Evolutionary conservation across 2,797 vertebrate genomes (phyloP), one percentile per base, ranked within the genome.

Genomic region (Gorsachius magnificus): DNA sequence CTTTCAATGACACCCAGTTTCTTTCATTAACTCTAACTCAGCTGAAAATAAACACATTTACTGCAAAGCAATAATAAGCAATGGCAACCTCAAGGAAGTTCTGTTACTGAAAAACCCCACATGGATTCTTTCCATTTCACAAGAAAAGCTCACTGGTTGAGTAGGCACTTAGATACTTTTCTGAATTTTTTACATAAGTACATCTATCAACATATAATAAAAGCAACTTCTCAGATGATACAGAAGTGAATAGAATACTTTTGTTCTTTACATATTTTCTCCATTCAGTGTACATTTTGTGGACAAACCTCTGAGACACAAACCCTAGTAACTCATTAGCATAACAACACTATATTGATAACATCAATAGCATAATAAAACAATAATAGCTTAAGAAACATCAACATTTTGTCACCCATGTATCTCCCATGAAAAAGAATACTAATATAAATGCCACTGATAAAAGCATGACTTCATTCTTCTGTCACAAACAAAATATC

Each of bases 321-420:
- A 86, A 41, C 16, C 6, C 64, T 66, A 5, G 8, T n/a, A 53
- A 76, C 16, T 68, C 54, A 69, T 90, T 84, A 90, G 61, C 69
- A 69, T 79, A 81, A 88, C 72, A 86, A 51, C 17, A 69, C 66
- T 33, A 31, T 63, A 56, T 54, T 87, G 66, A 76, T 60, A 66
- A 89, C 81, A 95, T 74, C 81, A 74, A 9, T 38, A 29, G 33
- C 35, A 91, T 29, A 57, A 76, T 68, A 70, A 95, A 92, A 82
- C 87, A 93, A 77, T 29, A 94, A 87, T 11, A 70, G 69, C 50
- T 85, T 71, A 86, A 74, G 60, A 61, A 93, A 93, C 71, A 95
- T 19, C 84, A 96, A 89, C 68, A 87, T 92, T 92, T 91, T 91
- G 89, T 91, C 91, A 96, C n/a, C 38, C 38, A 46, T 43, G 21